Percentiles rank a stretch among this genome's conserved stretches.
Conservation (phyloP, 2,113 vertebrate species). For the Oryctolagus cuniculus region mOryCun1.1 NC_091445.1:84295001-84295500, state of each 20-base stretch:
- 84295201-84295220: background rate
- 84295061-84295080: background rate
- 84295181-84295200: background rate
- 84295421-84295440: background rate
- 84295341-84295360: background rate
- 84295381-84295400: background rate
- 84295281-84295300: background rate
- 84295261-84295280: background rate
- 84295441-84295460: background rate
- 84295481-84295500: background rate
- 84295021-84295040: background rate
- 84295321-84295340: background rate
- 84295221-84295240: background rate
- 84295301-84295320: background rate
- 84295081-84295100: background rate
- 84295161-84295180: background rate
- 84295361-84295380: background rate
- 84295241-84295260: background rate
- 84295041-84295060: background rate
- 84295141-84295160: background rate
- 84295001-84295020: background rate
- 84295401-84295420: background rate
- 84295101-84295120: background rate
- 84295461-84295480: background rate
- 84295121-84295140: background rate